Evolutionary conservation across 23 tunicate genomes (phyloP).

Genomic region (Trididemnum clinides): DNA sequence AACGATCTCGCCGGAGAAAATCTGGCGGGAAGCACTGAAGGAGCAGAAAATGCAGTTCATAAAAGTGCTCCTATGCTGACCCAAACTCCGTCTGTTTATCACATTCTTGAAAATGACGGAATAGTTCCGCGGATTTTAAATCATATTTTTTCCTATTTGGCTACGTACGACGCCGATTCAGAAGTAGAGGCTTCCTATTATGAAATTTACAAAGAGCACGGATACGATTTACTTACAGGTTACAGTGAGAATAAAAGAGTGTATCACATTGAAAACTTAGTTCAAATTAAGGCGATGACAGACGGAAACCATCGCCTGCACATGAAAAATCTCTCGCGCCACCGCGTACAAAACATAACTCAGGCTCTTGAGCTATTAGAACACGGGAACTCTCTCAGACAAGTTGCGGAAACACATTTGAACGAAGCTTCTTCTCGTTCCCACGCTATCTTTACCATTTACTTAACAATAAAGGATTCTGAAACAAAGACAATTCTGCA

Average conservation of each 20-base stretch:
- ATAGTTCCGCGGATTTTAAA: conserved; percentile 54
- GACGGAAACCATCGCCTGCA: conserved; percentile 61
- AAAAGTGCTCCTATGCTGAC: not conserved
- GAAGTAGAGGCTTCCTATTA: conserved; percentile 67
- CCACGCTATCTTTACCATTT: conserved; percentile 91
- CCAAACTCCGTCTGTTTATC: no score
- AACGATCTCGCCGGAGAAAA: not conserved
- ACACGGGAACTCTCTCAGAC: conserved; percentile 79
- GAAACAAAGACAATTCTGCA: conserved; percentile 37
- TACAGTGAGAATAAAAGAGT: conserved; percentile 19
- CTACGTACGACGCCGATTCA: conserved; percentile 26
- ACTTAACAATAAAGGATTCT: conserved; percentile 43
- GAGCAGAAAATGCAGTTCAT: not conserved
- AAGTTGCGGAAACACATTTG: conserved; percentile 93
- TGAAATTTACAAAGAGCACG: conserved; percentile 87
- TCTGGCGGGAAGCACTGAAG: not conserved
- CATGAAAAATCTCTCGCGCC: conserved; percentile 61
- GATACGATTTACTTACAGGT: conserved; percentile 77
- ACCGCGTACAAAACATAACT: conserved; percentile 21
- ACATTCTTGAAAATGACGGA: conserved; percentile 17
- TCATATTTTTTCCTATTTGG: conserved; percentile 44
- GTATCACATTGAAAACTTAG: conserved; percentile 31
- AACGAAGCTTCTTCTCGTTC: conserved; percentile 93
- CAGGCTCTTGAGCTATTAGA: conserved; percentile 82
- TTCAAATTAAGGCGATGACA: conserved; percentile 57